phyloP scores from a whole-genome alignment of 2,797 vertebrate genomes.

The Diglossa cyanea region DNA sequence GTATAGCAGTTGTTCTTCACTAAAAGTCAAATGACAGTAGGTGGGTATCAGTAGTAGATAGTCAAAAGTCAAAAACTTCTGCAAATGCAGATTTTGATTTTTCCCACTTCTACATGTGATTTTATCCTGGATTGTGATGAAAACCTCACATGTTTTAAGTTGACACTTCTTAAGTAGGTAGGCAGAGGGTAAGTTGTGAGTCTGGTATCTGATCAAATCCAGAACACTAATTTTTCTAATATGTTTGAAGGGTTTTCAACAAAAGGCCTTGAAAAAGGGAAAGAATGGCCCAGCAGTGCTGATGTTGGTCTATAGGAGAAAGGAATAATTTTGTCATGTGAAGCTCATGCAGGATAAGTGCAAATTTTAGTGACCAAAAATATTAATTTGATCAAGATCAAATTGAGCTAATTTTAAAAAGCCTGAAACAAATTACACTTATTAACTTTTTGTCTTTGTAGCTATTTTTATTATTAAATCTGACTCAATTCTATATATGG shows the following conservation, averaged over 20 bases:
- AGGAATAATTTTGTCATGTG: neutral
- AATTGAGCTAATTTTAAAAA: neutral
- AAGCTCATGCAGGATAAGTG: neutral
- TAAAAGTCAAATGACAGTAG: neutral
- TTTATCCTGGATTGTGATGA: neutral
- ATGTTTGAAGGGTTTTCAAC: neutral
- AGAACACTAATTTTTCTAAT: neutral
- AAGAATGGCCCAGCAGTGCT: neutral
- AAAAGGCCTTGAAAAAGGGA: neutral
- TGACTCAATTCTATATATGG: neutral
- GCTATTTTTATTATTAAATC: neutral
- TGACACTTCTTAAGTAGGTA: neutral
- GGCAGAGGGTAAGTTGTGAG: rapidly evolving
- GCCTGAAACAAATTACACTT: neutral
- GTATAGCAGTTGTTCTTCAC: neutral
- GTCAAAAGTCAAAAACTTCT: neutral
- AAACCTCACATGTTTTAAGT: neutral
- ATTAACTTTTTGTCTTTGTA: neutral
- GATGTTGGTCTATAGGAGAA: neutral
- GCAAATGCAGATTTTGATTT: neutral
- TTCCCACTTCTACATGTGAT: neutral
- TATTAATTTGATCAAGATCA: neutral
- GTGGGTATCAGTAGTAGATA: neutral
- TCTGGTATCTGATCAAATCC: neutral
- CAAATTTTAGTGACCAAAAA: neutral